These are phyloP conservation scores for Gambusia yucatana DNA, from an alignment of 2,797 vertebrate species.

Conservation along the genomic window DNA sequence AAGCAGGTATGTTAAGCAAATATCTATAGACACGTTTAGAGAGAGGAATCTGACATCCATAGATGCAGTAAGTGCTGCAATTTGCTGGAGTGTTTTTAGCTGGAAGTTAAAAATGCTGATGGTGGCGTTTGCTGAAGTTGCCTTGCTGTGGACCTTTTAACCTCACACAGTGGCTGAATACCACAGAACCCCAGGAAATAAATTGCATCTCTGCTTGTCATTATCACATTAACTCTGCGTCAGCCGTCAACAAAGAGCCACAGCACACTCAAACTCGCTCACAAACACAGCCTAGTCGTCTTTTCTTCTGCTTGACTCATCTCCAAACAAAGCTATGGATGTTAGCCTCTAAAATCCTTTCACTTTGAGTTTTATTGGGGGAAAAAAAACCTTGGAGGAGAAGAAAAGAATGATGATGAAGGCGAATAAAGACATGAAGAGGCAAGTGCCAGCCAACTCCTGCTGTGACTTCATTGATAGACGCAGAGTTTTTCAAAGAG, in stretches of 20 bases:
- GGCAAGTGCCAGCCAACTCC: slow-evolving; percentile 58
- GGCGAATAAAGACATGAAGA: slow-evolving; percentile 55
- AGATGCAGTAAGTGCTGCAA: slow-evolving; percentile 28
- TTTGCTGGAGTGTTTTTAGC: slow-evolving; percentile 24
- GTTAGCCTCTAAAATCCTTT: slow-evolving; percentile 67
- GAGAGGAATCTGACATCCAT: slow-evolving; percentile 14
- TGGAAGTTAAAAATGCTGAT: slow-evolving; percentile 32
- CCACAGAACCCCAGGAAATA: slow-evolving; percentile 48
- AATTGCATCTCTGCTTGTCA: slow-evolving; percentile 67
- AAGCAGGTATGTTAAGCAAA: slow-evolving; percentile 17
- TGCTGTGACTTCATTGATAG: slow-evolving; percentile 63
- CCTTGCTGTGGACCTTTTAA: slow-evolving; percentile 53
- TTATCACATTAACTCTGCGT: slow-evolving; percentile 70
- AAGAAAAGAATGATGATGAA: slow-evolving; percentile 47
- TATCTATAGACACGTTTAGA: slow-evolving; percentile 17
- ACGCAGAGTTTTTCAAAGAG: slow-evolving; percentile 53
- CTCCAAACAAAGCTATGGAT: slow-evolving; percentile 69
- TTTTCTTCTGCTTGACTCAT: slow-evolving; percentile 67
- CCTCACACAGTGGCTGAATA: slow-evolving; percentile 42
- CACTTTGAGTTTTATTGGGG: slow-evolving; percentile 55
- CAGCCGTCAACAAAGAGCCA: slow-evolving; percentile 63
- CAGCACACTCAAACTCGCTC: slow-evolving; percentile 10
- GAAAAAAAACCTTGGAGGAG: slow-evolving; percentile 49
- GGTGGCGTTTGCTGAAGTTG: slow-evolving; percentile 40
- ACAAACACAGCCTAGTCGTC: slow-evolving; percentile 23